Evolutionary conservation across 2,888 invertebrate genomes (phyloP), one percentile per base, ranked within the genome.

Genomic region (Dromius quadrimaculatus): DNA sequence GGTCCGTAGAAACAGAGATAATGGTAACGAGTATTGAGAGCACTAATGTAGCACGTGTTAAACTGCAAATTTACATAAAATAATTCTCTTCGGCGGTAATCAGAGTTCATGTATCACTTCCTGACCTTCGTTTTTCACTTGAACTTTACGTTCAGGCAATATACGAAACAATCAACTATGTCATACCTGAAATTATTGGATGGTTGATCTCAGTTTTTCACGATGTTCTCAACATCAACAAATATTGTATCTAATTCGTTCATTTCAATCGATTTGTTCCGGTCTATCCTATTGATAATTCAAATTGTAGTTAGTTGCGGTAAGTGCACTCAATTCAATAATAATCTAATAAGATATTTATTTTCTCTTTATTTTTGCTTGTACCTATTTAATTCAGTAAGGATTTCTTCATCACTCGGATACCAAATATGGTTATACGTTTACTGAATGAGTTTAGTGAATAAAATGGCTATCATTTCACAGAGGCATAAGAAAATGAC

Each of bases 21-120:
- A 8, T 47, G 23, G 47, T 47, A 47, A 47, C n/a, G 20, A 20
- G 50, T 54, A 54, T 54, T 54, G 50, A 54, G 50, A 15, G 28
- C 50, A 54, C 23, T 54, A 54, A 54, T 54, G 50, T 54, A 54
- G 50, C 50, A 54, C 50, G 50, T 54, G 50, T 54, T 28, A 15
- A 15, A 23, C 28, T 8, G 50, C 13, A 23, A 23, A 54, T 54
- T 54, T 54, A 54, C 50, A 54, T 54, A 54, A 54, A 54, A 54
- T 54, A 54, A 54, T 54, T 54, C 50, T 54, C 13, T 54, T 54
- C 23, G 28, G 50, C 50, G 15, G 50, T 23, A 28, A 54, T 54
- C 50, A 54, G 9, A 23, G 50, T 28, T 54, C 50, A 54, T 54
- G 50, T 54, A 54, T 54, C 50, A 54, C 50, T 54, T n/a, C 28